Evolutionary conservation across 2,113 vertebrate species (phyloP), one percentile per base, ranked within the genome.

Genomic region (Neodon shergylaensis): DNA sequence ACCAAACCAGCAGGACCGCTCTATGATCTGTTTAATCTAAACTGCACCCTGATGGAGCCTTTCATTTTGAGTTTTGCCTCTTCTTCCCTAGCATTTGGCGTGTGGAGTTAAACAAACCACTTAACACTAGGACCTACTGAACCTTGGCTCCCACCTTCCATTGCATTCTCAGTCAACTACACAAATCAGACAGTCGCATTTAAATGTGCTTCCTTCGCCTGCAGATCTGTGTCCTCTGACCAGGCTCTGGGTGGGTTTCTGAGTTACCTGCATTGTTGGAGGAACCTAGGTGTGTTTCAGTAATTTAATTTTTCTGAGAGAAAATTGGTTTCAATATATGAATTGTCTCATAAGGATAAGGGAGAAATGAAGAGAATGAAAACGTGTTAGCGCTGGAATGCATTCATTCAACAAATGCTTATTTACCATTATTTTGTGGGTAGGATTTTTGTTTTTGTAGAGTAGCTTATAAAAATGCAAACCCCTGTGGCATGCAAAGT

Each of bases 401-500:
- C 54, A 94, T 95, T 91, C 24, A 91, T 89, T 91, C 63, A 81
- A 91, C 74, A 68, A 95, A 85, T 92, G 81, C 39, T 13, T 76
- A 90, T 92, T 94, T 95, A 90, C n/a, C 81, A 76, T 95, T 94
- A 73, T 95, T 93, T 90, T 90, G 61, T 95, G 68, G 81, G 84
- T 86, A 33, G 3, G 42, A 93, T 90, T 94, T 65, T 97, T 95
- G 28, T n/a, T 96, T 95, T 92, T 84, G 76, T 81, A 92, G n/a
- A 88, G 39, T 79, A 76, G 72, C 13, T 70, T 95, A 90, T 90
- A 78, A 95, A 95, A 92, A 95, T 54, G 31, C 47, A 93, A 95
- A 86, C 93, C 21, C 13, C 36, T 68, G 22, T 82, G 44, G 63
- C 58, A 70, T 90, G 88, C 81, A 87, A 82, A 94, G 65, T 97